phyloP scores from a whole-genome alignment of 2,888 invertebrate genomes.

The Andrena camellia region DNA sequence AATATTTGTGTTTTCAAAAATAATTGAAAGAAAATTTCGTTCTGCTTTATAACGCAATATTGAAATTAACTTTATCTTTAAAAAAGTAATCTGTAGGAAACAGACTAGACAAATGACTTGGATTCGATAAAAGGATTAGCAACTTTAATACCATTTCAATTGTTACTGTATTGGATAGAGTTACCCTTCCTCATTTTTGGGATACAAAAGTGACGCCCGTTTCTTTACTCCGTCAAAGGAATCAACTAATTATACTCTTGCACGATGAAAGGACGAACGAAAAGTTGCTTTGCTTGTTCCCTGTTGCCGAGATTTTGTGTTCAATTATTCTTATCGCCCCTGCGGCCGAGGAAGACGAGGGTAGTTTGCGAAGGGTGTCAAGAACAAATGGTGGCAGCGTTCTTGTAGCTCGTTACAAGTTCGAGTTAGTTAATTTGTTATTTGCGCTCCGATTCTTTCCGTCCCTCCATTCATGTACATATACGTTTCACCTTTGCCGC shows the following conservation, averaged over 20 bases:
- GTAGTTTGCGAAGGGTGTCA: slow-evolving; percentile 35
- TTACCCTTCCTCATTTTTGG: not conserved
- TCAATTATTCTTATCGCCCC: slow-evolving; percentile 63
- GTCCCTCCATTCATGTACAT: slow-evolving; percentile 35
- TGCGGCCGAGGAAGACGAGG: slow-evolving; percentile 17
- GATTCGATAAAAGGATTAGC: not conserved
- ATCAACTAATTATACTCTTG: slow-evolving; percentile 8
- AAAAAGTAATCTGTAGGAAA: too few relatives aligned
- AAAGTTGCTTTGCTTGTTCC: slow-evolving; percentile 11
- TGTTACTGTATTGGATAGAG: too few relatives aligned
- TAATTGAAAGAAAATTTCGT: too few relatives aligned
- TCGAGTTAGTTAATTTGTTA: slow-evolving; percentile 77
- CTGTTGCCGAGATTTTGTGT: slow-evolving; percentile 43
- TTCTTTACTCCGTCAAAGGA: not conserved
- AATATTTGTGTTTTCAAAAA: too few relatives aligned
- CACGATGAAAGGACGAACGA: not conserved
- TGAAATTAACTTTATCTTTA: too few relatives aligned
- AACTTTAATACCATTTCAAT: too few relatives aligned
- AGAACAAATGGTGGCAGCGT: slow-evolving; percentile 59
- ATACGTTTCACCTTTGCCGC: slow-evolving; percentile 27
- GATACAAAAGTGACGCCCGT: not conserved
- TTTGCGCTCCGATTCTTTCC: slow-evolving; percentile 69
- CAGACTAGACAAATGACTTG: too few relatives aligned
- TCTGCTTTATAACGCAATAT: too few relatives aligned
- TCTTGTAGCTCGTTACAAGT: slow-evolving; percentile 77